Conservation (phyloP, 2,797 vertebrate genomes). For the Neosilurus hyrtlii region DNA sequence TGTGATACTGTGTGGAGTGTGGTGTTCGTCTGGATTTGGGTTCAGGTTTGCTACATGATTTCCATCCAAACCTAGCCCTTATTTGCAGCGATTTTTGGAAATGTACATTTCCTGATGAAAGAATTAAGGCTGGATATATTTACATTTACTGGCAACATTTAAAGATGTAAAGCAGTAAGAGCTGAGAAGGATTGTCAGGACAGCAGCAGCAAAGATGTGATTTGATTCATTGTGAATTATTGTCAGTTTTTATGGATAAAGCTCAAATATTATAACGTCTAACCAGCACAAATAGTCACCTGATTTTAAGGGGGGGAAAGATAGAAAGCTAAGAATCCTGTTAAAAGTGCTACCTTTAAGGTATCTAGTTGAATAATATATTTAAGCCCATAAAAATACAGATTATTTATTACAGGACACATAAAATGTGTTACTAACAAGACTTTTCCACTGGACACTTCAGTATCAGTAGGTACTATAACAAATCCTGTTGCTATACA, state of each 20-base stretch:
- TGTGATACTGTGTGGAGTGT: conserved; percentile 9
- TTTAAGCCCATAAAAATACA: not conserved
- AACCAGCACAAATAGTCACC: not conserved
- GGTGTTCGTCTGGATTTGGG: conserved; percentile 6
- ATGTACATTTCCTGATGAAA: conserved; percentile 5
- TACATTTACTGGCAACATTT: conserved; percentile 20
- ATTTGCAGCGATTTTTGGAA: conserved; percentile 20
- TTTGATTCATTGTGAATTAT: not conserved
- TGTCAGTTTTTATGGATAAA: not conserved
- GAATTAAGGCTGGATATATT: conserved; percentile 21
- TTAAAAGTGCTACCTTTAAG: not conserved
- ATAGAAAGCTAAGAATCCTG: not conserved
- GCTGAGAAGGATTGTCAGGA: conserved; percentile 35
- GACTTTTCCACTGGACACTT: conserved; percentile 21
- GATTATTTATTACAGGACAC: not conserved
- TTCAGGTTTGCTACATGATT: conserved; percentile 12
- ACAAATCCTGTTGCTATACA: not conserved
- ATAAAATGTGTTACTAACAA: not conserved
- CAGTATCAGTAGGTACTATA: not conserved
- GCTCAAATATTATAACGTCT: not conserved
- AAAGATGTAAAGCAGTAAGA: conserved; percentile 18
- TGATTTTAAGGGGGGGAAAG: not conserved
- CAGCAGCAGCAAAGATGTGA: conserved; percentile 14
- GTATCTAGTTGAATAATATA: not conserved
- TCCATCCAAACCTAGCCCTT: conserved; percentile 24